phyloP scores from a whole-genome alignment of 1,140 invertebrate genomes.

The Eulimnadia texana region DNA sequence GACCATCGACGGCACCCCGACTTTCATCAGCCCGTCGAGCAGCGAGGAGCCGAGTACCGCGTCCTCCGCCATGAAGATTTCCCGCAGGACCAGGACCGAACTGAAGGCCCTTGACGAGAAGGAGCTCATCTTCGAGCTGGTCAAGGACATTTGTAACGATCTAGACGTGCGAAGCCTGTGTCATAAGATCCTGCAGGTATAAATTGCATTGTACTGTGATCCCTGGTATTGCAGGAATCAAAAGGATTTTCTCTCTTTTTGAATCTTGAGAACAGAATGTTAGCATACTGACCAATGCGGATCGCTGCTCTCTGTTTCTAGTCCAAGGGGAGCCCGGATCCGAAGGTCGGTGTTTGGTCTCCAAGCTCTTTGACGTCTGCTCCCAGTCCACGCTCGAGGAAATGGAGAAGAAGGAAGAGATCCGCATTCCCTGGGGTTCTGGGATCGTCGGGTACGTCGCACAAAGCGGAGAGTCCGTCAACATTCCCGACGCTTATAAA shows the following conservation, averaged over 20 bases:
- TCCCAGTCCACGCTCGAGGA: constrained; percentile 75
- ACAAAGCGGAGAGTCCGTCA: constrained; percentile 76
- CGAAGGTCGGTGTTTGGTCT: constrained; percentile 52
- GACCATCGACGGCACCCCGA: constrained; percentile 76
- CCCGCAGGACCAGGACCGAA: constrained; percentile 61
- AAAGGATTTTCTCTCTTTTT: too few relatives aligned
- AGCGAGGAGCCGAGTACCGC: constrained; percentile 20
- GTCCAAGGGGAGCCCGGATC: constrained; percentile 49
- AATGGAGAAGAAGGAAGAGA: constrained; percentile 81
- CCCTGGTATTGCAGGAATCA: too few relatives aligned
- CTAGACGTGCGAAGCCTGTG: constrained; percentile 81
- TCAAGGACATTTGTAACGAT: constrained; percentile 93
- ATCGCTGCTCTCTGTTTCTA: constrained; percentile 81
- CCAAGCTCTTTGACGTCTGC: constrained; percentile 87
- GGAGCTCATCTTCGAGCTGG: constrained; percentile 88
- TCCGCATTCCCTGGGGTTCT: constrained; percentile 74
- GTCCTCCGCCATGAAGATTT: constrained; percentile 34
- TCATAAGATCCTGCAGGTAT: constrained; percentile 77
- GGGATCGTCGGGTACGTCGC: constrained; percentile 90
- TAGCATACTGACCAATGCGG: constrained; percentile 75
- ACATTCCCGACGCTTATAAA: constrained; percentile 91
- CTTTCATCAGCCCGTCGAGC: constrained; percentile 44
- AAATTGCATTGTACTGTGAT: neutral
- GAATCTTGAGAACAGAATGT: too few relatives aligned
- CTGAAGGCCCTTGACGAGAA: constrained; percentile 78